Percentiles rank a stretch among this genome's conserved stretches.
Evolutionary conservation across 2,888 invertebrate genomes (phyloP).

Genomic region (Apomyelois bistriatella): DNA sequence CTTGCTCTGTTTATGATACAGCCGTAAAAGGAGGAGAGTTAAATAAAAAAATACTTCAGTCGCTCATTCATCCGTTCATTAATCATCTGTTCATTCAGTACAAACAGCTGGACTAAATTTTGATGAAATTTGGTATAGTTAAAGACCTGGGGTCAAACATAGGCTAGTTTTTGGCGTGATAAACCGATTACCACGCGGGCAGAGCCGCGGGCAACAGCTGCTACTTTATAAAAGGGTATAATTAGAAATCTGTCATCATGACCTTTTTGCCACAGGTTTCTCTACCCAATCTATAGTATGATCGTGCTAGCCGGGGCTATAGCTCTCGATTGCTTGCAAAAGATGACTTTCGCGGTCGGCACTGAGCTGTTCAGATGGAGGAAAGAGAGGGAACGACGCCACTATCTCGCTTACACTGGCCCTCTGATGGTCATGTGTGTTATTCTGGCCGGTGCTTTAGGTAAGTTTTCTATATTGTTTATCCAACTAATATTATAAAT

Average conservation of each 20-base stretch:
- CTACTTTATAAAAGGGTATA: no score
- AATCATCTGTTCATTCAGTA: no score
- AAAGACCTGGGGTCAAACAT: no score
- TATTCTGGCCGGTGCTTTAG: slow-evolving; percentile 73
- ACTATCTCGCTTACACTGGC: slow-evolving; percentile 88
- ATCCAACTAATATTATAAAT: no score
- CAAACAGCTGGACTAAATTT: no score
- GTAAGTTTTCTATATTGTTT: slow-evolving; percentile 43
- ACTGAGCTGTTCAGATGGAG: slow-evolving; percentile 54
- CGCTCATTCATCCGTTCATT: no score
- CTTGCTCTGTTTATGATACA: slow-evolving; percentile 91
- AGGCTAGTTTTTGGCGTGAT: no score
- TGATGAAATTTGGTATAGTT: no score
- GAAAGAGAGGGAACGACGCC: slow-evolving; percentile 58
- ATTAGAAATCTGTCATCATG: no score
- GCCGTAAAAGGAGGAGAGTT: slow-evolving; percentile 94
- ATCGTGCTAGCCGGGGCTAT: slow-evolving; percentile 91
- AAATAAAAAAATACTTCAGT: slow-evolving; percentile 5
- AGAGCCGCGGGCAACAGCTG: no score
- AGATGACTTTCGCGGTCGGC: slow-evolving; percentile 76
- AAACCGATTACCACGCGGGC: no score
- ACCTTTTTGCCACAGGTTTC: slow-evolving; percentile 84
- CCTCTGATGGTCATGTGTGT: slow-evolving; percentile 84
- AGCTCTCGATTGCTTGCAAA: slow-evolving; percentile 88
- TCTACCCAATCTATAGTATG: slow-evolving; percentile 97